These are phyloP conservation scores for Aphelocoma coerulescens DNA, from an alignment of 2,113 vertebrate genomes.

Conservation along the genomic window DNA sequence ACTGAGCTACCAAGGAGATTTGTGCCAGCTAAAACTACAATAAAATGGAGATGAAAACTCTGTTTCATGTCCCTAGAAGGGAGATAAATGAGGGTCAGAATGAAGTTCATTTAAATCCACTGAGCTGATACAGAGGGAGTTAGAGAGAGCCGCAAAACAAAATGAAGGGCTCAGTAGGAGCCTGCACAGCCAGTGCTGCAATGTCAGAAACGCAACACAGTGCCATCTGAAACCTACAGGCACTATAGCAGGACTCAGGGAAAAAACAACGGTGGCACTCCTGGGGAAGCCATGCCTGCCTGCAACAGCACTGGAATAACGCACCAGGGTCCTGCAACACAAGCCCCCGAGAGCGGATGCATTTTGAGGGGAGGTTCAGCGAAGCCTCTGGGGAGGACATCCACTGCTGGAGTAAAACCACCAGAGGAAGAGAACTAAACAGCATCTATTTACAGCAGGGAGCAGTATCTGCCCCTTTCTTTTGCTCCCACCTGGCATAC, in stretches of 20 bases:
- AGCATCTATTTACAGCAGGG: not conserved
- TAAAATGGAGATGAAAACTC: not conserved
- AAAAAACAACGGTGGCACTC: not conserved
- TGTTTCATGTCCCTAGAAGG: not conserved
- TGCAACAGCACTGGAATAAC: not conserved
- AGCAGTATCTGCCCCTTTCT: not conserved
- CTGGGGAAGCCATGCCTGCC: not conserved
- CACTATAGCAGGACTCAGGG: not conserved
- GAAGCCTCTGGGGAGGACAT: not conserved
- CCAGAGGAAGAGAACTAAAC: not conserved
- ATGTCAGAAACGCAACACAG: conserved; percentile 22
- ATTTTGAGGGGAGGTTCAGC: not conserved
- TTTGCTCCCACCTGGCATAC: not conserved
- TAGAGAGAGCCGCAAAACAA: not conserved
- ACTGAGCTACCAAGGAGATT: not conserved
- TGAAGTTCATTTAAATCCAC: conserved; percentile 17
- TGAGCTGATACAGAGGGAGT: not conserved
- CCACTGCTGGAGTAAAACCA: not conserved
- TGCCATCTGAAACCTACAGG: conserved; percentile 31
- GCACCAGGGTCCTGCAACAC: not conserved
- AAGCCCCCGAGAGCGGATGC: not conserved
- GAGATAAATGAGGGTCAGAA: not conserved
- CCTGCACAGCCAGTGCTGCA: conserved; percentile 20
- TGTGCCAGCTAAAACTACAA: not conserved
- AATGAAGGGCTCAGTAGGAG: conserved; percentile 43